Evolutionary conservation across 2,113 vertebrate genomes (phyloP), one percentile per base, ranked within the genome.

Genomic region (Gasterosteus nipponicus): DNA sequence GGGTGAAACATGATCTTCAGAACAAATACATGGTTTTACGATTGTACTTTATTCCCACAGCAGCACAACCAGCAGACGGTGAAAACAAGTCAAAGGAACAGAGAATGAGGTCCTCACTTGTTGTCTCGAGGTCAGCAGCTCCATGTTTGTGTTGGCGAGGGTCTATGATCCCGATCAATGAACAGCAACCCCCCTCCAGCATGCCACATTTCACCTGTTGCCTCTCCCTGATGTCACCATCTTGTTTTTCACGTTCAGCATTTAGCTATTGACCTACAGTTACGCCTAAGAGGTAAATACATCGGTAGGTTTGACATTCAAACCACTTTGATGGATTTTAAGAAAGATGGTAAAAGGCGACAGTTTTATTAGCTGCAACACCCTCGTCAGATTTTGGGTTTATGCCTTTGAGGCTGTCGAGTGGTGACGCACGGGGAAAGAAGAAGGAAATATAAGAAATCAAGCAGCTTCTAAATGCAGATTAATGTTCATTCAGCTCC

Each of bases 41-140:
- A 74, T 66, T 63, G 42, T 51, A 65, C 44, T 90, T 90, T 88
- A 92, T 90, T 88, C 80, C 46, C 63, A 75, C 62, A 80, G 60
- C 81, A 77, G 68, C 14, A 78, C 39, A 78, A 81, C 60, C 69
- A 62, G 39, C 7, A 68, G 29, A 75, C 58, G 18, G 39, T 69
- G 63, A 81, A 80, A 80, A 80, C 18, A 51, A 71, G 60, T 53
- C 42, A 64, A 70, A 68, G 16, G 75, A 75, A 46, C 10, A 4
- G 39, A 72, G 47, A 74, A 70, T 15, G 42, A 71, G n/a, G 56
- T 75, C 39, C 65, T 56, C 38, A 49, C 47, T 49, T 73, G 41
- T 64, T 10, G 59, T 66, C 33, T 61, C 56, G 44, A 82, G 51
- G 77, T 77, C 64, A 73, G 58, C 81, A 66, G 67, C 67, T 62